phyloP scores from a whole-genome alignment of 2,797 vertebrate species.

The Knipowitschia caucasica region DNA sequence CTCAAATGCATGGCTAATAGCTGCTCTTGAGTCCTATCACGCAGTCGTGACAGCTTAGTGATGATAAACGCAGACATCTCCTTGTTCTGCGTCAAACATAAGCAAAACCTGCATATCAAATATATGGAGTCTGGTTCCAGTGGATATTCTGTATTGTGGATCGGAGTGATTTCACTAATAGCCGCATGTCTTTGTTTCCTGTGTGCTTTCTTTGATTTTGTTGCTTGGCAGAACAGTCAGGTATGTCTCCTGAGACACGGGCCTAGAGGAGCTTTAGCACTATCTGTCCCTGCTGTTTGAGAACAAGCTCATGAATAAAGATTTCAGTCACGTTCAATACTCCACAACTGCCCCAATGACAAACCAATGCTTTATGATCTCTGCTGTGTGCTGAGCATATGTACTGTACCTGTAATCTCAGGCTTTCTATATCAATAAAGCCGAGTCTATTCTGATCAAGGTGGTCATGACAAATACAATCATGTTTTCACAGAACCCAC shows the following conservation, averaged over 20 bases:
- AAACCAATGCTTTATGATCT: slow-evolving; percentile 70
- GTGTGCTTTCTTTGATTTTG: slow-evolving; percentile 56
- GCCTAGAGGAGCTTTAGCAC: slow-evolving; percentile 65
- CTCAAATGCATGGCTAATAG: slow-evolving; percentile 90
- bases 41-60: slow-evolving; percentile 85
- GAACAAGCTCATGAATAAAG: slow-evolving; percentile 72
- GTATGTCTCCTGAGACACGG: slow-evolving; percentile 60
- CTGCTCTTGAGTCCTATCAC: slow-evolving; percentile 85
- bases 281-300: slow-evolving; percentile 69
- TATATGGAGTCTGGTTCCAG: slow-evolving; percentile 43
- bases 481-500: slow-evolving; percentile 7
- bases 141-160: slow-evolving; percentile 43
- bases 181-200: slow-evolving; percentile 48
- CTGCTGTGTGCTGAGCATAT: slow-evolving; percentile 64
- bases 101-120: slow-evolving; percentile 66
- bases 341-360: slow-evolving; percentile 67
- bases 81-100: slow-evolving; percentile 81
- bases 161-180: slow-evolving; percentile 57
- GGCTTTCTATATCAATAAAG: slow-evolving; percentile 53
- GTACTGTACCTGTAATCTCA: slow-evolving; percentile 54
- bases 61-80: slow-evolving; percentile 87
- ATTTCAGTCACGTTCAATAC: slow-evolving; percentile 71
- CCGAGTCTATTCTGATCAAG: slow-evolving; percentile 40
- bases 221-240: slow-evolving; percentile 46
- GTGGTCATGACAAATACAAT: slow-evolving; percentile 16